Evolutionary conservation across 1,140 invertebrate species (phyloP).

Genomic region (Asobara japonica): DNA sequence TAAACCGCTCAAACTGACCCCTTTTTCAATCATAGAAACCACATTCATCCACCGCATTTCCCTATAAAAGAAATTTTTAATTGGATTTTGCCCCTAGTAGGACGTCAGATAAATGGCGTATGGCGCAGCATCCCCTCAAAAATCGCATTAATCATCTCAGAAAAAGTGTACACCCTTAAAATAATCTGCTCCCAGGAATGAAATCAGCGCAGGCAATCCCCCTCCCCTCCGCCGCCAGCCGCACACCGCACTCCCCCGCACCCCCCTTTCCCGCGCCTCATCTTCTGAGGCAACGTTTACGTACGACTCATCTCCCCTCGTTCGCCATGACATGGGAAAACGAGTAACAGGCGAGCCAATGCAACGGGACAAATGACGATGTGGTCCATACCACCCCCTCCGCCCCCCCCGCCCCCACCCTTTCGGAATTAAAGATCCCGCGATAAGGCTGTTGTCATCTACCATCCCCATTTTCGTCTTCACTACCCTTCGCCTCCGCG

Average conservation of each 20-base stretch:
- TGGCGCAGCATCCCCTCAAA: conserved; percentile 39
- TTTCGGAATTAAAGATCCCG: conserved; percentile 64
- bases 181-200: conserved; percentile 65
- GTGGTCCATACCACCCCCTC: conserved; percentile 13
- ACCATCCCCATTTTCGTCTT: conserved; percentile 15
- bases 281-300: conserved; percentile 28
- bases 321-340: conserved; percentile 24
- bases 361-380: conserved; percentile 63
- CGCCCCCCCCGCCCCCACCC: conserved; percentile 37
- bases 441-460: conserved; percentile 64
- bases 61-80: conserved; percentile 43
- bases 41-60: conserved; percentile 1
- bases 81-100: conserved; percentile 39
- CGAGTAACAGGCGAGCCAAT: conserved; percentile 35
- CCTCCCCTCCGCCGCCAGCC: conserved; percentile 37
- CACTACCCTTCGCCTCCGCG: neutral
- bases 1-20: too few species aligned
- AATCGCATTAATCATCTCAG: conserved; percentile 61
- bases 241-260: neutral
- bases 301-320: conserved; percentile 21
- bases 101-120: neutral
- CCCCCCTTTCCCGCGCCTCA: neutral
- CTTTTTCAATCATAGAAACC: neutral
- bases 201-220: conserved; percentile 66
- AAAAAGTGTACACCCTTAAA: conserved; percentile 53